Evolutionary conservation across 2,888 invertebrate species (phyloP), one percentile per base, ranked within the genome.

Genomic region (Tetrapedia diversipes): DNA sequence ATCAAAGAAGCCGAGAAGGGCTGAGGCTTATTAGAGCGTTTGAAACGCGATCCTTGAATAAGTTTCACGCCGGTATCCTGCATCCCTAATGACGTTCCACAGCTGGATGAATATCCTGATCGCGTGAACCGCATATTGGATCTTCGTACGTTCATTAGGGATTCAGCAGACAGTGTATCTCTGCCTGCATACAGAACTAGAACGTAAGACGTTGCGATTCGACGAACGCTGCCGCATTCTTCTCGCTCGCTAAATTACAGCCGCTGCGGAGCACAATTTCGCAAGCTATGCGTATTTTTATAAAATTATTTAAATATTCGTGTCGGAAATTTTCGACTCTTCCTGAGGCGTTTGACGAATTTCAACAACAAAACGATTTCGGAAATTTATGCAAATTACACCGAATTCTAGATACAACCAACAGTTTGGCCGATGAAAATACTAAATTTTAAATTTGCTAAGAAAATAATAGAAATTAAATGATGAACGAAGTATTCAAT

Each of bases 71-170:
- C 24, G 29, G 49, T 41, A 43, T 11, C 29, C 57, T 11, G 67
- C 49, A 49, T 51, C 57, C 49, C 57, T 59, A 72, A 73, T 49
- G 63, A 73, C 24, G 61, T 72, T 73, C 39, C 24, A 47, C 24
- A 37, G 47, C 11, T 43, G 61, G 41, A 72, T 72, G 73, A 72
- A 72, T 73, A 63, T 72, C 54, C 34, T 34, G 69, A 68, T 72
- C 53, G 59, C 69, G 72, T 53, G 72, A 45, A 68, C 59, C 59
- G 72, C 39, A 47, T 71, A 73, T 71, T 32, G 54, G 45, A 70
- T 66, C 49, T 8, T 29, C 19, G 34, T 16, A 29, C 45, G 54
- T 63, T 72, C 56, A 72, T 73, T 63, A 72, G 56, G 49, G 49
- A 54, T 45, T 45, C 43, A n/a, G 37, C 27, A n/a, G 34, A 10